A percentile compares a stretch with the other conserved stretches of the same genome.
Evolutionary conservation across 2,113 vertebrate genomes (phyloP).

Genomic region (Antechinus flavipes): DNA sequence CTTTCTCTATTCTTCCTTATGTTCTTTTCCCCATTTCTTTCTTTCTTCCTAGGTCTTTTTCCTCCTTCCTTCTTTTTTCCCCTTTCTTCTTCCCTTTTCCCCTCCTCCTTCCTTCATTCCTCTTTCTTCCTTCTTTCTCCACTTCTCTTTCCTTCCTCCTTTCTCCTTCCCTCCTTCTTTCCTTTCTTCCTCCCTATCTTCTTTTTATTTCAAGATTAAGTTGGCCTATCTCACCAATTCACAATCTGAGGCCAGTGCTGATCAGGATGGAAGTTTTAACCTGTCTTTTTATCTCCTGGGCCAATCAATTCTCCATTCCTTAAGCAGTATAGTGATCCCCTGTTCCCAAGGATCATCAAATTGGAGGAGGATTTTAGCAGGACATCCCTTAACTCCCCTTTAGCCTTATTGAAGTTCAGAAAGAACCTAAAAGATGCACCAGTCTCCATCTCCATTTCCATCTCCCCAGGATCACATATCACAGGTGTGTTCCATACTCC

Average conservation of each 20-base stretch:
- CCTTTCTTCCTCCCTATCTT: not conserved
- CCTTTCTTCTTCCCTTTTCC: not conserved
- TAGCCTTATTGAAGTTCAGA: not conserved
- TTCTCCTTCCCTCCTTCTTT: not conserved
- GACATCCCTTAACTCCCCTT: not conserved
- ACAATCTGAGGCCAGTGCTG: not conserved
- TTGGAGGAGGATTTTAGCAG: not conserved
- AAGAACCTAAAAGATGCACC: not conserved
- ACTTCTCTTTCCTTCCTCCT: not conserved
- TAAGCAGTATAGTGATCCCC: not conserved
- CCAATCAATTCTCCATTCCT: not conserved
- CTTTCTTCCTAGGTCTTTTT: not conserved
- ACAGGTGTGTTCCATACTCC: not conserved
- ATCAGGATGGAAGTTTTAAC: not conserved
- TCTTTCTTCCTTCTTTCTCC: not conserved
- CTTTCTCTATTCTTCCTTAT: too few species aligned
- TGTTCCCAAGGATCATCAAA: not conserved
- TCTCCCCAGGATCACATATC: not conserved
- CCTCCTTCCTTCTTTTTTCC: too few species aligned
- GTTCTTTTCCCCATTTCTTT: not conserved
- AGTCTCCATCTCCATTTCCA: not conserved
- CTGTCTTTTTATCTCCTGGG: not conserved
- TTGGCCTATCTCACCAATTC: not conserved
- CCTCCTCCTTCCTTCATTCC: accelerated
- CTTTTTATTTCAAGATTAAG: not conserved